Evolutionary conservation across 2,797 vertebrate genomes (phyloP).

Genomic region (Pseudochirops corinnae): DNA sequence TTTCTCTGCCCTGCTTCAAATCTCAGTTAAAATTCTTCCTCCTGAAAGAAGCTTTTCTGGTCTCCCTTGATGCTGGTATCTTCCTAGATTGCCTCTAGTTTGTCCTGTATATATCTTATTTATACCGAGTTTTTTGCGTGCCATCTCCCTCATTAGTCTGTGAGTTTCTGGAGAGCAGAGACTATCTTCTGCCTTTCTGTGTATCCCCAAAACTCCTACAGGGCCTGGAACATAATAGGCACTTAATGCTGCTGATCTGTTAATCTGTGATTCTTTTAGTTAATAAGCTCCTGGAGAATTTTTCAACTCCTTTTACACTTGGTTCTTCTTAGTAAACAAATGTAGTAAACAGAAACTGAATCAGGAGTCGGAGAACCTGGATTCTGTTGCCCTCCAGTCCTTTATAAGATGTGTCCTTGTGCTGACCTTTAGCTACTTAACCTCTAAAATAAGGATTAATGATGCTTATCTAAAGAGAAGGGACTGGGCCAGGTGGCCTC

Average conservation of each 20-base stretch:
- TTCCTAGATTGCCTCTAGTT: background rate
- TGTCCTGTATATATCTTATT: background rate
- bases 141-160: background rate
- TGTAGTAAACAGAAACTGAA: background rate
- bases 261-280: background rate
- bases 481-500: background rate
- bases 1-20: background rate
- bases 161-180: background rate
- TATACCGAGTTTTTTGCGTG: background rate
- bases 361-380: background rate
- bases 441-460: background rate
- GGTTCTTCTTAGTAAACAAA: background rate
- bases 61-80: background rate
- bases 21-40: background rate
- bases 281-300: background rate
- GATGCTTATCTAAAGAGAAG: constrained; percentile 1
- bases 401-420: background rate
- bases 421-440: background rate
- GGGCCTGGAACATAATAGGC: background rate
- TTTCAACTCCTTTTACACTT: background rate
- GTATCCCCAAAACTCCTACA: background rate
- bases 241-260: background rate
- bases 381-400: background rate
- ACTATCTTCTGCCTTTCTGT: background rate
- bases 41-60: background rate